Base-by-base conservation (phyloP, 1,140 invertebrate genomes). In the Drosophila pruinosa region DNA sequence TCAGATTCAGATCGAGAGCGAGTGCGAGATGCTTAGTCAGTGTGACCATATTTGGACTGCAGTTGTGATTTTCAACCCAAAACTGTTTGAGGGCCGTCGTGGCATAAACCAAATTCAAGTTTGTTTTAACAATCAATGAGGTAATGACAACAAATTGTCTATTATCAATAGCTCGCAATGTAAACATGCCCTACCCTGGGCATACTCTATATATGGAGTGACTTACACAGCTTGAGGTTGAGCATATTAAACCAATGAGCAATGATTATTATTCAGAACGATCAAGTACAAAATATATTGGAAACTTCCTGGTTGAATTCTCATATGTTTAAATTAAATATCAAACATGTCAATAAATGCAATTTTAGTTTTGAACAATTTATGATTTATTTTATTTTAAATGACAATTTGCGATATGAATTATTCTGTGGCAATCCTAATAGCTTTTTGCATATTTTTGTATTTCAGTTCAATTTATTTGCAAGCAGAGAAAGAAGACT, bases 41-140 rank as follows among this genome's bases (percentile, higher is more conserved):
- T 73, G 39, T 45, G 41, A n/a, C 70, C 78, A 70, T 82, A 63
- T 81, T 62, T 58, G 74, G 78, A 15, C 6, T 26, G 62, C 52
- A 56, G 58, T 58, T 57, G 45, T 67, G 43, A 41, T 50, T 67
- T 48, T 38, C 39, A 28, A 41, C 15, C 39, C 24, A 58, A 58
- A 58, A 31, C 15, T 26, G 31, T 47, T 15, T 21, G 39, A 43
- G 26, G 38, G 15, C 53, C 48, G 14, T 12, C 4, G 12, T 22
- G 24, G 38, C 39, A 21, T 36, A 14, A 57, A 48, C 21, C 19
- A 52, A 39, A 15, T 38, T 62, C 57, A 52, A 61, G 63, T 67
- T 67, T 53, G 26, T 36, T 39, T 57, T 3, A 34, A 1, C 38
- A 34, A 63, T 28, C 21, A 69, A 69, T 63, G 45, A 24, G 7